A percentile compares a stretch with the other conserved stretches of the same genome.
phyloP scores from a whole-genome alignment of 2,797 vertebrate genomes.

The Sciurus carolinensis region DNA sequence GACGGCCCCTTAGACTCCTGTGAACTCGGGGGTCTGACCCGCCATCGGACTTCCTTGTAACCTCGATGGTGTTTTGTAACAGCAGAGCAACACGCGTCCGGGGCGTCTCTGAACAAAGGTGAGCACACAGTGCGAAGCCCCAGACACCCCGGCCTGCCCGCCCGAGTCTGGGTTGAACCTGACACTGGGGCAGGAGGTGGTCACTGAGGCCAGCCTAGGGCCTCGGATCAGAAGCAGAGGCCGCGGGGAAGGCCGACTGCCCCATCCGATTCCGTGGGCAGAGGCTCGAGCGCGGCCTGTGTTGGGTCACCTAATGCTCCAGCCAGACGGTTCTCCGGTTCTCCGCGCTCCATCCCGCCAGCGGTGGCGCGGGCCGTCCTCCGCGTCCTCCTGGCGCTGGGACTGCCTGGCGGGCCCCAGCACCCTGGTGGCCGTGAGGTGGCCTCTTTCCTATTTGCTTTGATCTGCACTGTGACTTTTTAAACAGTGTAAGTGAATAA shows the following conservation, averaged over 20 bases:
- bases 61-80: neutral
- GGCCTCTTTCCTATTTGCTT: neutral
- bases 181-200: too few relatives aligned
- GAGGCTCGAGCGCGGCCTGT: too few relatives aligned
- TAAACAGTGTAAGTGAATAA: neutral
- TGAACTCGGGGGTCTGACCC: too few relatives aligned
- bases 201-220: too few relatives aligned
- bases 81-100: neutral
- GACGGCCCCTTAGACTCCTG: neutral
- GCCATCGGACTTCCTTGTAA: too few relatives aligned
- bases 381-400: fast-evolving
- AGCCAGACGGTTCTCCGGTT: too few relatives aligned
- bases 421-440: neutral
- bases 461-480: neutral
- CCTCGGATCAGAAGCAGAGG: too few relatives aligned
- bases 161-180: neutral
- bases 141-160: neutral
- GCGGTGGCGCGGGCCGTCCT: too few relatives aligned
- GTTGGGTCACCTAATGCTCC: neutral
- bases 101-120: neutral
- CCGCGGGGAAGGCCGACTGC: too few relatives aligned
- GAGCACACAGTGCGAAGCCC: neutral
- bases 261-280: too few relatives aligned
- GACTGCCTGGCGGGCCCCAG: too few relatives aligned
- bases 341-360: too few relatives aligned